phyloP scores from a whole-genome alignment of 2,113 vertebrate species.

The Prietella phreatophila region DNA sequence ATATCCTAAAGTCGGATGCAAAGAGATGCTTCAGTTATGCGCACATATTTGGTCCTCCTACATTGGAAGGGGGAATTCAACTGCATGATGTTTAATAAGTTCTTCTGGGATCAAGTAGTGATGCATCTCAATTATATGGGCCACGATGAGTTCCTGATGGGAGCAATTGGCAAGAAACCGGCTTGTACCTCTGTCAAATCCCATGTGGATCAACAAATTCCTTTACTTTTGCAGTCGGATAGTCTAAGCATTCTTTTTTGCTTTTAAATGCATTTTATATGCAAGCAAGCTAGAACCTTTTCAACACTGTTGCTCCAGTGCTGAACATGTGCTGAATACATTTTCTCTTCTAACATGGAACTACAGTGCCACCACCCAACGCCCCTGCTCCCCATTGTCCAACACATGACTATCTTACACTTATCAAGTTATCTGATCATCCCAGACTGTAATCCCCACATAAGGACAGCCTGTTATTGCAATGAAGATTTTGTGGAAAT shows the following conservation, averaged over 20 bases:
- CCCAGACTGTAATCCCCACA: conserved; percentile 37
- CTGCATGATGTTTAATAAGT: not conserved
- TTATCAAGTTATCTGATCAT: conserved; percentile 44
- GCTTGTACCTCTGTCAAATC: not conserved
- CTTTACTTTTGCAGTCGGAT: not conserved
- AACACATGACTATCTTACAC: conserved; percentile 19
- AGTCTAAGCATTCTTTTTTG: not conserved
- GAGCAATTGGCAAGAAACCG: not conserved
- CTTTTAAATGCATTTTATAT: not conserved
- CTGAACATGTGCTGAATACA: conserved; percentile 42
- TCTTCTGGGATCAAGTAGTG: not conserved
- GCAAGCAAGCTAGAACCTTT: conserved; percentile 33
- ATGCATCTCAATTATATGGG: not conserved
- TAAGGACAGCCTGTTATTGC: conserved; percentile 36
- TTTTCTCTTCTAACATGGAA: conserved; percentile 51
- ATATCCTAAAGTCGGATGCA: conserved; percentile 41
- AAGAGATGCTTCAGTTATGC: conserved; percentile 32
- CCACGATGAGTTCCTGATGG: not conserved
- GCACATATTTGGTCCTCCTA: not conserved
- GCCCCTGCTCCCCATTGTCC: not conserved
- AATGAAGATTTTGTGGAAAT: conserved; percentile 28
- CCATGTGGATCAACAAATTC: not conserved
- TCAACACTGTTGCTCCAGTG: conserved; percentile 36
- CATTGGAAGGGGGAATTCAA: not conserved
- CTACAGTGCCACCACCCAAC: not conserved